These are phyloP conservation scores for Microtus oregoni DNA, from an alignment of 2,113 vertebrate species.

Conservation along the genomic window DNA sequence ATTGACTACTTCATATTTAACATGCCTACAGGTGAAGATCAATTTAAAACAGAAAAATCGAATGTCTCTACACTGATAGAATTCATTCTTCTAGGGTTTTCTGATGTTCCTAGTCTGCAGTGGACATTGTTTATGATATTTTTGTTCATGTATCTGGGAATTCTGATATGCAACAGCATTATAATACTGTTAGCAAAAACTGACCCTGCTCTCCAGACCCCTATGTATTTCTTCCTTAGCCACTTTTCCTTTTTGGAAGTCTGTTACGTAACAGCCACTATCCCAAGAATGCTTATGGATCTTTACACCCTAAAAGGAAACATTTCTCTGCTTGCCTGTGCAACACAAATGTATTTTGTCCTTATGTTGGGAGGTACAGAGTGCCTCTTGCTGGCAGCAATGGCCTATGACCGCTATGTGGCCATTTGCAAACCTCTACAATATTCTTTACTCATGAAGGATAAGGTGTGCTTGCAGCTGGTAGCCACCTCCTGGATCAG, in stretches of 20 bases:
- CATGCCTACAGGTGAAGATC: not conserved
- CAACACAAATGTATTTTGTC: constrained; percentile 67
- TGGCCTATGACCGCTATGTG: constrained; percentile 66
- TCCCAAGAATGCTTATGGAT: constrained; percentile 66
- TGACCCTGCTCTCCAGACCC: constrained; percentile 46
- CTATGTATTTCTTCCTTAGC: constrained; percentile 73
- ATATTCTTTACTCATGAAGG: constrained; percentile 53
- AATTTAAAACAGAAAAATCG: not conserved
- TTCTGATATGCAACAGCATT: constrained; percentile 57
- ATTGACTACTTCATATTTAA: not conserved
- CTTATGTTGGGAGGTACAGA: constrained; percentile 57
- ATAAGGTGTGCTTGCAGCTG: constrained; percentile 37
- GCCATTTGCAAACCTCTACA: constrained; percentile 68
- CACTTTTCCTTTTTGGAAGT: constrained; percentile 45
- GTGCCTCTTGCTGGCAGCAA: constrained; percentile 62
- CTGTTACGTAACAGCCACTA: constrained; percentile 68
- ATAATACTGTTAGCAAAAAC: constrained; percentile 51
- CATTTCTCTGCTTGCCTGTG: constrained; percentile 65
- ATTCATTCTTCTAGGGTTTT: constrained; percentile 73
- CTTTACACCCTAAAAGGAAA: constrained; percentile 34
- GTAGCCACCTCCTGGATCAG: constrained; percentile 52
- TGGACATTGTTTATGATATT: constrained; percentile 64
- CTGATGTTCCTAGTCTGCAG: not conserved
- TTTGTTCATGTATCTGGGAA: constrained; percentile 61
- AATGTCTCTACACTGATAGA: constrained; percentile 30